These are phyloP conservation scores for Pangasius larnaudii DNA, from an alignment of 2,797 vertebrate genomes.

Conservation along the genomic window DNA sequence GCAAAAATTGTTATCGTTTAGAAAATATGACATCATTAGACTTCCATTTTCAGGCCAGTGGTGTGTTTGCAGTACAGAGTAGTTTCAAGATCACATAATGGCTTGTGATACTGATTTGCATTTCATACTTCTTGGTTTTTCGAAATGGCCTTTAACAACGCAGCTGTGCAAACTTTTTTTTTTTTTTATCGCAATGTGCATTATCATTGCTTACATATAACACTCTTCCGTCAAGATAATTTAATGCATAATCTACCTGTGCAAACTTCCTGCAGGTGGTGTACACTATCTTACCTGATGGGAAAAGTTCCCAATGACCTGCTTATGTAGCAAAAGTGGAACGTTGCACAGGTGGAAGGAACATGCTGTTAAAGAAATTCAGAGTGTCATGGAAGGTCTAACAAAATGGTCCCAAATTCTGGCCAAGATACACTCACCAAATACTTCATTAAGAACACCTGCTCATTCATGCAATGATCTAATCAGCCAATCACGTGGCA, in stretches of 20 bases:
- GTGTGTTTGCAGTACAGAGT: neutral
- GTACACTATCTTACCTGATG: slow-evolving; percentile 7
- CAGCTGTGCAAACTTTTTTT: slow-evolving; percentile 25
- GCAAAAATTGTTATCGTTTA: neutral
- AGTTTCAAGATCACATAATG: neutral
- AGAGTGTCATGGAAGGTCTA: neutral
- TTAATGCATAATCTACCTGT: slow-evolving; percentile 9
- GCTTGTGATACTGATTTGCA: neutral
- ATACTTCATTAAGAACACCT: neutral
- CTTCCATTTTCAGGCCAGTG: neutral
- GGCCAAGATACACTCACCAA: neutral
- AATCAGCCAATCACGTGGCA: neutral
- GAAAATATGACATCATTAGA: neutral
- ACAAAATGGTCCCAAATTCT: neutral
- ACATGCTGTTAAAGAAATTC: neutral
- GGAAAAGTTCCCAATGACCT: slow-evolving; percentile 14
- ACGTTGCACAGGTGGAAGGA: neutral
- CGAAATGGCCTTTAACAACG: neutral
- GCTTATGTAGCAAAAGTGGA: neutral
- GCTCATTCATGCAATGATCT: neutral
- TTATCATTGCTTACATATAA: slow-evolving; percentile 1
- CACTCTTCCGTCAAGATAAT: slow-evolving; percentile 4
- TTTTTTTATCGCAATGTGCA: neutral
- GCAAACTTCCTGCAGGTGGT: slow-evolving; percentile 25
- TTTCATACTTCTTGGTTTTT: neutral